Evolutionary conservation across 2,797 vertebrate species (phyloP), one percentile per base, ranked within the genome.

Genomic region (Lagorchestes hirsutus): DNA sequence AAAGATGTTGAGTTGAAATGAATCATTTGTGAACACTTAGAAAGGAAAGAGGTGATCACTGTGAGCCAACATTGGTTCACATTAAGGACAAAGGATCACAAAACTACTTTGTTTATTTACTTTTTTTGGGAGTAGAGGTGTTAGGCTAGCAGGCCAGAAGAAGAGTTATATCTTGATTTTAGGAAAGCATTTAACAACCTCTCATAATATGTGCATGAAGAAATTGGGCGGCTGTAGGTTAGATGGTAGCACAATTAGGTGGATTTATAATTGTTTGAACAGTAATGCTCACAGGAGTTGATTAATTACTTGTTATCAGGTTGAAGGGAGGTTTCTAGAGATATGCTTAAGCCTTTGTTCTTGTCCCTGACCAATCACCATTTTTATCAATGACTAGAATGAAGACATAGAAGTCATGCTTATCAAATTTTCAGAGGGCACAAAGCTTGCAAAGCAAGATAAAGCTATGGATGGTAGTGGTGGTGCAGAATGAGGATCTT

Each of bases 251-350:
- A 74, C 67, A 74, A 40, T 40, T 74, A 74, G n/a, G 67, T 46
- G n/a, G 74, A 24, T 82, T 82, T 82, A 82, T 46, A 82, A 82
- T 82, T 82, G 74, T 82, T 82, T 82, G n/a, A 82, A 82, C 40
- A 82, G 74, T 46, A 82, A 46, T 82, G 40, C 74, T 82, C 74
- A 82, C 18, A 40, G 74, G 74, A 82, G 74, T 82, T 10, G n/a
- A 46, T 82, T 82, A 82, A 82, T 82, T 82, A 31, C 74, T 82
- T 40, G 74, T 82, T 82, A 82, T 46, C 74, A 46, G 40, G 74
- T 82, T 82, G 22, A 9, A 82, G 74, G 8, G 40, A 82, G 67
- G 40, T 82, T 46, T 82, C 40, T 46, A 82, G 74, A 82, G 74
- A 46, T 46, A 82, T 82, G n/a, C 8, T 22, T 82, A 46, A 82